Evolutionary conservation across 2,113 vertebrate genomes (phyloP), one percentile per base, ranked within the genome.

Genomic region (Aphyosemion australe): DNA sequence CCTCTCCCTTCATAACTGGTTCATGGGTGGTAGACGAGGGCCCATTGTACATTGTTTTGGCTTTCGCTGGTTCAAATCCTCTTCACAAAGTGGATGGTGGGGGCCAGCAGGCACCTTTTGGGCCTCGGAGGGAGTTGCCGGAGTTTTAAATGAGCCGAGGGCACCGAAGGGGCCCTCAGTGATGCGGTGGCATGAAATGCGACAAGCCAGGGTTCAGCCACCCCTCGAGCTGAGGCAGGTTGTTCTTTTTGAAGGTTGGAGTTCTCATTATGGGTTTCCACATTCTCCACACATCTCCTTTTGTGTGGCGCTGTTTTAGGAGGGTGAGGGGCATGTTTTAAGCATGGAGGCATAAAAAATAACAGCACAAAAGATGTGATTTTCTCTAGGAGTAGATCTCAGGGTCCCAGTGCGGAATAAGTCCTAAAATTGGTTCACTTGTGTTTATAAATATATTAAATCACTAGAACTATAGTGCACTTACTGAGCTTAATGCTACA

Each of bases 181-280:
- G 88, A 89, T 87, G 86, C 49, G 82, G 58, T 80, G 78, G 76
- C 89, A 90, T 88, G 89, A 90, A 89, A 89, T 84, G 70, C 85
- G 74, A 85, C 80, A 80, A 83, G 80, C 73, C 87, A 86, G 84
- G 69, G 86, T 87, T 89, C 89, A 84, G 26, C 79, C 76, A 79
- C 81, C 87, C 76, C 76, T 42, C 14, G 67, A 74, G 26, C 71
- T 45, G 60, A 76, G 61, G 76, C 72, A 75, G 67, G 74, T 80
- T 87, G 87, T 80, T 84, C 85, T 83, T 88, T 87, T 88, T 18
- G 39, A 69, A 73, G 83, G 82, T 76, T 73, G 58, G 59, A 31
- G 32, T 52, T 85, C 66, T 78, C 75, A 67, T 77, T 65, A 69
- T 21, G 61, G 14, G 57, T 67, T 60, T 74, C 47, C 45, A 64